Base-by-base conservation (phyloP, 2,113 vertebrate species). In the Halichoeres trimaculatus region DNA sequence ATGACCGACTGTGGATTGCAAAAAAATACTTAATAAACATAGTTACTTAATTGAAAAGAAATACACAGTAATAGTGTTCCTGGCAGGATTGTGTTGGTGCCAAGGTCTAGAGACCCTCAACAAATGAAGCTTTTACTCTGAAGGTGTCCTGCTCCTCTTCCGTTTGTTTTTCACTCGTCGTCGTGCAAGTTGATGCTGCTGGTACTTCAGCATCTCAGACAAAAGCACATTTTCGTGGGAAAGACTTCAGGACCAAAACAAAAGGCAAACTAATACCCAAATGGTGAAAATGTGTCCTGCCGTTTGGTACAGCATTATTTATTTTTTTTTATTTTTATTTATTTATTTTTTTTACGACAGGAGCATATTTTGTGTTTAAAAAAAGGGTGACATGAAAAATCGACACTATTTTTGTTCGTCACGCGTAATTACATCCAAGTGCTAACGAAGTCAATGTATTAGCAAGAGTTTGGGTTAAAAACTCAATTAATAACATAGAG, bases 211-310 rank as follows among this genome's bases (percentile, higher is more conserved):
- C 83, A 83, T 78, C 80, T 55, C 71, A 76, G 41, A 91, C 90
- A 90, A 93, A 91, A 92, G 84, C 86, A 50, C 40, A 20, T 74
- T 77, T 81, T 10, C 73, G 61, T 76, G 74, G 80, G 76, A 90
- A 89, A 71, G 38, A 77, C 23, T 26, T 8, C 13, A 8, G 22
- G 30, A 26, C 22, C 4, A 12, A 4, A 78, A 86, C 59, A 89
- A 87, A 88, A 81, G 74, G 51, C 55, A 61, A 75, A 64, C 17
- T 1, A 20, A 51, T 70, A 56, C 17, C 26, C 19, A 41, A 8
- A 40, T 6, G 11, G 30, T 24, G 35, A 35, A 6, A 57, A 5
- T 43, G 35, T 8, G 47, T 26, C 34, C 6, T 38, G n/a, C 26
- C n/a, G 17, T 52, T 51, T 43, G 55, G 12, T 22, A 16, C 53